These are phyloP conservation scores for Leptodactylus fuscus DNA, from an alignment of 2,113 vertebrate species.

Conservation along the genomic window DNA sequence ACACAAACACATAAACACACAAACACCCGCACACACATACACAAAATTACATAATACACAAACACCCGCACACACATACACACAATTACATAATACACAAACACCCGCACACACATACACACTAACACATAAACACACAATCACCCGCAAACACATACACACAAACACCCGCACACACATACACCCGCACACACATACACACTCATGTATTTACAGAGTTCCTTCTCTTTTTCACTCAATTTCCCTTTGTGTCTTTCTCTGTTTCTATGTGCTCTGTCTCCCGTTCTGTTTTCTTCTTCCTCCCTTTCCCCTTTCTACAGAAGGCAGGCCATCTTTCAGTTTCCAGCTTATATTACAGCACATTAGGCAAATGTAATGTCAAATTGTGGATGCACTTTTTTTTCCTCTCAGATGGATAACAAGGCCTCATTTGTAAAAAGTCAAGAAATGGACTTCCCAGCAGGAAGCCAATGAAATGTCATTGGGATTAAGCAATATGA, in stretches of 20 bases:
- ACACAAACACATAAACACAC: too few relatives aligned
- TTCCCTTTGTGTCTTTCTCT: not conserved
- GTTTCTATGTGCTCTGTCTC: not conserved
- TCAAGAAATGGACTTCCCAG: conserved; percentile 41
- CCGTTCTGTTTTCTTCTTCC: not conserved
- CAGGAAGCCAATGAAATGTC: conserved; percentile 45
- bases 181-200: not conserved
- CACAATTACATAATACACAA: too few relatives aligned
- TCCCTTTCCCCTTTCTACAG: not conserved
- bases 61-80: too few relatives aligned
- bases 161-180: not conserved
- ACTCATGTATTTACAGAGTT: not conserved
- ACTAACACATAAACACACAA: too few relatives aligned
- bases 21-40: too few relatives aligned
- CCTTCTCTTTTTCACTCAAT: not conserved
- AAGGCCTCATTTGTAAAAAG: conserved; percentile 46
- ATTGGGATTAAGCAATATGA: conserved; percentile 44
- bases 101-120: too few relatives aligned
- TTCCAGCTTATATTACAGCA: conserved; percentile 29
- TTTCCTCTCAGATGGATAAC: conserved; percentile 11
- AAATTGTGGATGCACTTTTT: conserved; percentile 26
- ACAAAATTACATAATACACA: too few relatives aligned
- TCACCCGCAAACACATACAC: too few relatives aligned
- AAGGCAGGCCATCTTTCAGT: conserved; percentile 15
- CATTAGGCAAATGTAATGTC: conserved; percentile 37